A percentile compares a stretch with the other conserved stretches of the same genome.
These are phyloP conservation scores for Menidia beryllina DNA, from an alignment of 2,113 vertebrate genomes.

Conservation along the genomic window DNA sequence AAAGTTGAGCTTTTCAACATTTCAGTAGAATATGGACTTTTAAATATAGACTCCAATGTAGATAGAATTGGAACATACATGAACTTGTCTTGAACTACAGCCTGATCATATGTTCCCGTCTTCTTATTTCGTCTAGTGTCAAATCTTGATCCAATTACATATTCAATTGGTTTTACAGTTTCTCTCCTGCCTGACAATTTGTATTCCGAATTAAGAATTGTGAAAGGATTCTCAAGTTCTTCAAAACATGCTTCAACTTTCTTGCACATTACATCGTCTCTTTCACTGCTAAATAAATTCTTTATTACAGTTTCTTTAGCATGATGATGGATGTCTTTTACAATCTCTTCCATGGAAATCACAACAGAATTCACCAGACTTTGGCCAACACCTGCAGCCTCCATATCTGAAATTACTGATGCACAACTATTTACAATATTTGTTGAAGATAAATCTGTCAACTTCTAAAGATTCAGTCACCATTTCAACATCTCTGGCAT, in stretches of 20 bases:
- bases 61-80: slow-evolving; percentile 8
- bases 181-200: neutral
- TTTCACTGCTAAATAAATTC: slow-evolving; percentile 5
- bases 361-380: no score
- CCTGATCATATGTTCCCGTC: slow-evolving; percentile 16
- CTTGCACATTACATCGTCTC: slow-evolving; percentile 16
- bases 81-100: slow-evolving; percentile 7
- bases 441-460: neutral
- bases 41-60: slow-evolving; percentile 14
- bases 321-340: neutral
- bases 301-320: slow-evolving; percentile 1
- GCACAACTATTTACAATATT: neutral
- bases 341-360: neutral
- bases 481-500: no score
- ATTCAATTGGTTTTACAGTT: slow-evolving; percentile 4
- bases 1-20: no score
- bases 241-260: slow-evolving; percentile 27
- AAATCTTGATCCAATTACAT: slow-evolving; percentile 18
- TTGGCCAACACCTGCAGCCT: neutral
- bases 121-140: slow-evolving; percentile 10
- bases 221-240: slow-evolving; percentile 14
- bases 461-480: neutral
- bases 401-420: no score
- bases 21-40: neutral
- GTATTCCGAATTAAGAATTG: slow-evolving; percentile 20